These are phyloP conservation scores for Hoplodrina ambigua DNA, from an alignment of 2,888 invertebrate genomes.

Conservation along the genomic window DNA sequence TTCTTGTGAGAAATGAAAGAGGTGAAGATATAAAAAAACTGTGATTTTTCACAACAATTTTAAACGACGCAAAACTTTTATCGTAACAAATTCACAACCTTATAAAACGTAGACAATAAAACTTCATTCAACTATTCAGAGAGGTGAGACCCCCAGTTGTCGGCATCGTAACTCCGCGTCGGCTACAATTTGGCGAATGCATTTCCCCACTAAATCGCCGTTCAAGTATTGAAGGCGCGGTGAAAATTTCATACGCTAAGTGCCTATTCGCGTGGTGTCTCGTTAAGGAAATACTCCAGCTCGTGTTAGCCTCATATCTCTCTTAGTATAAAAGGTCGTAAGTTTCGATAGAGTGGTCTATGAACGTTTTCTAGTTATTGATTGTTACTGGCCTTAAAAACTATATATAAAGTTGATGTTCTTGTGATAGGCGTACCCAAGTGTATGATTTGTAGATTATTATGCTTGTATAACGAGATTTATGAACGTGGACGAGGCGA, in stretches of 20 bases:
- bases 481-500: too few species aligned
- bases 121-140: slow-evolving; percentile 33
- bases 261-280: slow-evolving; percentile 76
- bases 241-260: slow-evolving; percentile 86
- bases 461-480: too few species aligned
- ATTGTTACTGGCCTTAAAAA: slow-evolving; percentile 22
- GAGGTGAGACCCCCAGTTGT: slow-evolving; percentile 61
- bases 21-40: background rate
- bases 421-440: background rate
- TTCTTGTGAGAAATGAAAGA: background rate
- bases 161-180: slow-evolving; percentile 65
- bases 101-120: slow-evolving; percentile 33
- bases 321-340: slow-evolving; percentile 63
- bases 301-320: slow-evolving; percentile 68
- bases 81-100: slow-evolving; percentile 20
- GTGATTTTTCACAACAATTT: background rate
- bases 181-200: slow-evolving; percentile 80
- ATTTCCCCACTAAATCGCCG: slow-evolving; percentile 79
- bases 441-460: background rate
- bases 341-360: slow-evolving; percentile 45
- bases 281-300: slow-evolving; percentile 75
- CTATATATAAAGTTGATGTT: background rate
- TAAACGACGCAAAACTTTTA: background rate
- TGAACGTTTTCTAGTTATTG: slow-evolving; percentile 35
- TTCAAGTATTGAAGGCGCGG: slow-evolving; percentile 78